Evolutionary conservation across 2,888 invertebrate species (phyloP).

Genomic region (Drosophila mayaguana): DNA sequence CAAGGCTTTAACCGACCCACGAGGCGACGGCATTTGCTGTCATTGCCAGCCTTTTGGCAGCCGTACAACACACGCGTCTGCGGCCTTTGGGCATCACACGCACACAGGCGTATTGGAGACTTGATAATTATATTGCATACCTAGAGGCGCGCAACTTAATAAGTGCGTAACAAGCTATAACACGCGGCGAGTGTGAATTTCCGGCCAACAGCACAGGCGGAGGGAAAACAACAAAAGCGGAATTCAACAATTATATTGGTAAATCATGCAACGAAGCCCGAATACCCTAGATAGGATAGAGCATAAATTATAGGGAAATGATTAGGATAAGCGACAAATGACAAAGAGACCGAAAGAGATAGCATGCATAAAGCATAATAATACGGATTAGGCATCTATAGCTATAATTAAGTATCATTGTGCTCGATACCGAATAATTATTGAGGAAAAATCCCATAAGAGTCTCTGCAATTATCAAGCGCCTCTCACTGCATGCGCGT

Average conservation of each 20-base stretch:
- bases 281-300: background rate
- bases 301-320: no score
- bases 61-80: slow-evolving; percentile 22
- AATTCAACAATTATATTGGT: background rate
- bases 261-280: background rate
- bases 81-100: slow-evolving; percentile 41
- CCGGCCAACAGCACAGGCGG: slow-evolving; percentile 3
- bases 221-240: background rate
- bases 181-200: slow-evolving; percentile 25
- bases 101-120: slow-evolving; percentile 25
- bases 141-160: slow-evolving; percentile 34
- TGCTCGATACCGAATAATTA: no score
- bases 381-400: no score
- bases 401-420: no score
- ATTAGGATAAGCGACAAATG: no score
- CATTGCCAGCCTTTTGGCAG: slow-evolving; percentile 59
- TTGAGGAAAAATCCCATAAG: background rate
- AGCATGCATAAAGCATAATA: no score
- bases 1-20: slow-evolving; percentile 38
- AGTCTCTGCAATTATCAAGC: background rate
- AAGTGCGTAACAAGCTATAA: slow-evolving; percentile 26
- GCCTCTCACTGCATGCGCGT: background rate
- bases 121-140: slow-evolving; percentile 52
- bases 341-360: no score
- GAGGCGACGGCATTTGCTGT: slow-evolving; percentile 48